Evolutionary conservation across 2,888 invertebrate genomes (phyloP), one percentile per base, ranked within the genome.

Genomic region (Archips crataeganus): DNA sequence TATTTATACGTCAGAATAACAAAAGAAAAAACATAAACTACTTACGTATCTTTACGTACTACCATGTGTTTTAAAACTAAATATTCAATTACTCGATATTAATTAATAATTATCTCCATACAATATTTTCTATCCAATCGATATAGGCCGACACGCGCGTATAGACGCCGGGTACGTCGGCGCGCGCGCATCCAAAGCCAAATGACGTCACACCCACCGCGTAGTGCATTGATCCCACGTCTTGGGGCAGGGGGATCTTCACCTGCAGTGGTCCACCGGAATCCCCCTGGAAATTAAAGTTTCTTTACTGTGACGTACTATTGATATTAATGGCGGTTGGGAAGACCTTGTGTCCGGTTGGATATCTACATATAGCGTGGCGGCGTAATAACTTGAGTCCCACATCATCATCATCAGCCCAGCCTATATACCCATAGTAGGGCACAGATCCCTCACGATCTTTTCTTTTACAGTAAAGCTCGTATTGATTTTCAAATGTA

Each of bases 131-230:
- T 39, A 84, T 81, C 84, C 84, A 85, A 62, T 80, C 78, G 3
- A 81, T 32, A 67, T 82, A 85, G 11, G 73, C 72, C 36, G 79
- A 75, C 0, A 84, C 78, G 51, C 76, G 79, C 6, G 81, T 81
- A 75, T 86, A 86, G 11, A 86, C 76, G 1, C 81, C 84, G 0
- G 84, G 82, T 3, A 77, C 70, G 42, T 76, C 78, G 10, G 68
- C 70, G 11, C 57, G 42, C 3, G 79, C 80, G 74, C 84, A 83
- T 42, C 79, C 79, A 4, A 75, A 54, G 11, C 85, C 86, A 76
- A 85, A 84, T 15, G 85, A 82, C 54, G 86, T 84, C 49, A 86
- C 78, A 2, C 84, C 87, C 11, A 87, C 72, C 4, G 86, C 73
- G 63, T 79, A 75, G 75, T 83, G 79, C 60, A 84, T 78, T 3